These are phyloP conservation scores for Dicranocentrus wangi DNA, from an alignment of 2,888 invertebrate genomes.

Conservation along the genomic window DNA sequence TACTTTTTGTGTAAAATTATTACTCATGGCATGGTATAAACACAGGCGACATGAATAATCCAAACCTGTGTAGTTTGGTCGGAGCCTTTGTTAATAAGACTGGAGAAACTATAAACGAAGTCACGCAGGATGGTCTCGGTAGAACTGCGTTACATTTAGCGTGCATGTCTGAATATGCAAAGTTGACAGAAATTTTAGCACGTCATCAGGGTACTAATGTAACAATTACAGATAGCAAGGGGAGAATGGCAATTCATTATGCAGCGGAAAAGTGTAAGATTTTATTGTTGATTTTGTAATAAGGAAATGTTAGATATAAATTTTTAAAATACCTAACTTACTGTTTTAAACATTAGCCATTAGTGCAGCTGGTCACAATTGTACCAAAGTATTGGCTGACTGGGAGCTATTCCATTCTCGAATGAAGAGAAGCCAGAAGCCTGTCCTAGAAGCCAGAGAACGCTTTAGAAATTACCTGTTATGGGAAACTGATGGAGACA, in stretches of 20 bases:
- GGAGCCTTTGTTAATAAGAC: neutral
- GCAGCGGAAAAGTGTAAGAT: conserved; percentile 18
- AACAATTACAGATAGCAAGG: conserved; percentile 23
- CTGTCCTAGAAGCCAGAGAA: no score
- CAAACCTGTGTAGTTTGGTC: neutral
- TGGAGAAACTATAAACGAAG: neutral
- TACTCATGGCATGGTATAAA: no score
- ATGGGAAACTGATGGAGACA: conserved; percentile 18
- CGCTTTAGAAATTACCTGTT: conserved; percentile 20
- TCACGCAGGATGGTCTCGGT: neutral
- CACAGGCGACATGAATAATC: neutral
- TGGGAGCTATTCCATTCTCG: conserved; percentile 13
- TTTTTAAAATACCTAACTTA: no score
- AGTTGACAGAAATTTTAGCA: conserved; percentile 21
- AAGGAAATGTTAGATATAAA: no score
- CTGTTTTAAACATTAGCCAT: no score
- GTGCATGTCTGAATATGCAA: conserved; percentile 2
- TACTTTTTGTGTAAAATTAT: neutral
- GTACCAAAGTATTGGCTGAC: conserved; percentile 21
- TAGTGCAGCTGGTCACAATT: neutral
- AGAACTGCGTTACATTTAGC: conserved; percentile 31
- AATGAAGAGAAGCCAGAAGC: neutral
- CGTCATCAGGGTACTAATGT: neutral
- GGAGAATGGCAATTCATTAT: conserved; percentile 47
- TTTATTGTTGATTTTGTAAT: neutral